A percentile compares a stretch with the other conserved stretches of the same genome.
These are phyloP conservation scores for Stichodactyla helianthus DNA, from an alignment of 64 coral and sea anemone genomes.

Conservation along the genomic window DNA sequence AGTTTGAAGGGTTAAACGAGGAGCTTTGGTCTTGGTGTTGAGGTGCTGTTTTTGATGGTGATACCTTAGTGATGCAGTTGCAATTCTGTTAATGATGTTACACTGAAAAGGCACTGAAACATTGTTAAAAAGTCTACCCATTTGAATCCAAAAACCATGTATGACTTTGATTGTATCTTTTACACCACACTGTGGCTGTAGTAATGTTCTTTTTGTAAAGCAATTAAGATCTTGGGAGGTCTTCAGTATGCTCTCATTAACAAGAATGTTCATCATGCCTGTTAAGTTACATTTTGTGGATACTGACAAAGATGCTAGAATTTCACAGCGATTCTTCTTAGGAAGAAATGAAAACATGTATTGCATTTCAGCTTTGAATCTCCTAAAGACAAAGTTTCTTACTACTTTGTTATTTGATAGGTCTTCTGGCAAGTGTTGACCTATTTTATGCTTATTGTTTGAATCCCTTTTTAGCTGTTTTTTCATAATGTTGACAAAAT, in stretches of 20 bases:
- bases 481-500: neutral
- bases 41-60: neutral
- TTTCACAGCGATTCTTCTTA: conserved; percentile 36
- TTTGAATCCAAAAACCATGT: conserved; percentile 12
- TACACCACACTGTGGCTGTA: neutral
- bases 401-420: neutral
- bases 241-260: conserved; percentile 13
- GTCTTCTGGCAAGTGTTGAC: neutral
- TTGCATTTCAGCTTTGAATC: conserved; percentile 70
- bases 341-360: conserved; percentile 51
- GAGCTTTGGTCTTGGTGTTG: neutral
- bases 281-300: conserved; percentile 41
- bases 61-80: conserved; percentile 14
- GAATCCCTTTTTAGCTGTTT: neutral
- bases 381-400: conserved; percentile 12
- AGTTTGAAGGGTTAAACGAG: neutral
- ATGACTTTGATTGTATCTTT: neutral
- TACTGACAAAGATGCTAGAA: conserved; percentile 35
- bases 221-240: neutral
- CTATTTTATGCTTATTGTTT: neutral
- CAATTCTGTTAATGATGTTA: conserved; percentile 41
- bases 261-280: conserved; percentile 13
- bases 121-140: conserved; percentile 35
- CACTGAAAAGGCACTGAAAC: conserved; percentile 70
- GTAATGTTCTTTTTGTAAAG: neutral